These are phyloP conservation scores for Coregonus clupeaformis DNA, from an alignment of 2,113 vertebrate species.

Conservation along the genomic window DNA sequence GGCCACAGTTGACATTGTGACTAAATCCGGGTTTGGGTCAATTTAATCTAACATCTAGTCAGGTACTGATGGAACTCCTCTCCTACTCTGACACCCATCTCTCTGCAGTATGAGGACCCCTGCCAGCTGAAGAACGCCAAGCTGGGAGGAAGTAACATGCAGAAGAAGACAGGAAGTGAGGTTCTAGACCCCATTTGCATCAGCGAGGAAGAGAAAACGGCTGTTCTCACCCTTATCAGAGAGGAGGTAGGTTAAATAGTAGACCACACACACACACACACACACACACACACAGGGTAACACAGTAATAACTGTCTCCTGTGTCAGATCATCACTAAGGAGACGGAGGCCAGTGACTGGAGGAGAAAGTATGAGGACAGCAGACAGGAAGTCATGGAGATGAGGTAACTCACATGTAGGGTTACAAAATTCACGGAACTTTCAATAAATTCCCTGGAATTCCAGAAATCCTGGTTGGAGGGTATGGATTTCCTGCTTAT, in stretches of 20 bases:
- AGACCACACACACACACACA: background rate
- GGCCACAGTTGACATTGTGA: no score
- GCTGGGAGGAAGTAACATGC: constrained; percentile 54
- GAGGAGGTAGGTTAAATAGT: constrained; percentile 82
- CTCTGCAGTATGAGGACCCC: constrained; percentile 55
- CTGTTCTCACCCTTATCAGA: constrained; percentile 87
- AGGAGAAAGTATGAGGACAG: constrained; percentile 88
- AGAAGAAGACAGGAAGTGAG: constrained; percentile 77
- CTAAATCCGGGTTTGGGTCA: no score
- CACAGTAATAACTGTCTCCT: background rate
- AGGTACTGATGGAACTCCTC: background rate
- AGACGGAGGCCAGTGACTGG: constrained; percentile 89
- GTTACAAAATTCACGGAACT: no score
- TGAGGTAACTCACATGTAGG: constrained; percentile 79
- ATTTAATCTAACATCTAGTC: background rate
- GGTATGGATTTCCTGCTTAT: no score
- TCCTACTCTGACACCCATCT: constrained; percentile 12
- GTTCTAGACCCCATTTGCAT: constrained; percentile 85
- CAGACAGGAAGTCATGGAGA: constrained; percentile 87
- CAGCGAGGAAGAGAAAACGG: constrained; percentile 85
- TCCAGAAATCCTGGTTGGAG: no score
- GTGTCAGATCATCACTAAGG: constrained; percentile 91
- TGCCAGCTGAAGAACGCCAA: constrained; percentile 51
- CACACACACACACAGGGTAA: background rate
- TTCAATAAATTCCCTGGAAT: no score